Evolutionary conservation across 2,113 vertebrate genomes (phyloP).

Genomic region (Lycaon pictus): DNA sequence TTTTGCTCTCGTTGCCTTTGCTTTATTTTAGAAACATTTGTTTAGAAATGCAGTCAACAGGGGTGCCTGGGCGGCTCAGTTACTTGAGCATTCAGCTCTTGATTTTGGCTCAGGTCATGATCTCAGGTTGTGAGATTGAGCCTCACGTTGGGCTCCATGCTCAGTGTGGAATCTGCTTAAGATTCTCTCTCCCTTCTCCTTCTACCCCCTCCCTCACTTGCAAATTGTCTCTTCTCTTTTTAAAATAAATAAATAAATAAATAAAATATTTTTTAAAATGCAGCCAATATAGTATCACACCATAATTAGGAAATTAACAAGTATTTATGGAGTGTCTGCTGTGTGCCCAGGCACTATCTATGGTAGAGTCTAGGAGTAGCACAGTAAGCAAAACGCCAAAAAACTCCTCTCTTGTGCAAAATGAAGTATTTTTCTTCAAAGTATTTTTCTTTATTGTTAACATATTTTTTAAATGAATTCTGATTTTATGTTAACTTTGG

Average conservation of each 20-base stretch:
- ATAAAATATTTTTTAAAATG: background rate
- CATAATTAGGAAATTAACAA: background rate
- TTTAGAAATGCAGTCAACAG: background rate
- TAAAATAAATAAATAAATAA: background rate
- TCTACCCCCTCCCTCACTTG: background rate
- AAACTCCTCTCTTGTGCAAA: background rate
- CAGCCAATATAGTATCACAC: background rate
- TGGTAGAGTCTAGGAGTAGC: background rate
- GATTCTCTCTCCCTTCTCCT: background rate
- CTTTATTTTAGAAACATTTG: conserved; percentile 49
- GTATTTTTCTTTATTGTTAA: background rate
- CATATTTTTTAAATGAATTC: background rate
- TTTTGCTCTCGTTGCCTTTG: background rate
- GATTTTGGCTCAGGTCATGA: background rate
- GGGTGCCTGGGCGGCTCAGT: background rate
- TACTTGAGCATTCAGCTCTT: background rate
- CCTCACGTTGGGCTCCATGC: background rate
- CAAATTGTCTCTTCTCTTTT: background rate
- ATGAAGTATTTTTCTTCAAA: conserved; percentile 13
- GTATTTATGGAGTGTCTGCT: background rate
- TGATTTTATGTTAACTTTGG: conserved; percentile 34
- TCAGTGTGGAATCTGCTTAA: background rate
- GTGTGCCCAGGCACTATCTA: background rate
- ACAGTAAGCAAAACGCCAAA: background rate
- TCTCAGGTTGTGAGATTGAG: background rate